phyloP scores from a whole-genome alignment of 2,888 invertebrate genomes.

The Erpobdella octoculata region DNA sequence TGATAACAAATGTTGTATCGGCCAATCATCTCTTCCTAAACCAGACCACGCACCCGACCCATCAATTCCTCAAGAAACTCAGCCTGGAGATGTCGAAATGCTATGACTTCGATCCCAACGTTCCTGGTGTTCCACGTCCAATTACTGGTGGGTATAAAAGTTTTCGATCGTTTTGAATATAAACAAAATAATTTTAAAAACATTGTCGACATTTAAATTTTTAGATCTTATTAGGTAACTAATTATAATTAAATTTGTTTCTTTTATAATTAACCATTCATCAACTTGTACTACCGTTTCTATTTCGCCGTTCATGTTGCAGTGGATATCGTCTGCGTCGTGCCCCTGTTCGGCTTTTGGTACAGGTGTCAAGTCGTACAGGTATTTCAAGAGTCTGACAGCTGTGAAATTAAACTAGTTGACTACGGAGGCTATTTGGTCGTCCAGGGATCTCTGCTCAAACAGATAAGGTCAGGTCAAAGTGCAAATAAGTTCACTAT shows the following conservation, averaged over 20 bases:
- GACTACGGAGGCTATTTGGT: slow-evolving; percentile 89
- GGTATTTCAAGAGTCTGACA: slow-evolving; percentile 61
- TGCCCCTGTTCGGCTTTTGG: slow-evolving; percentile 74
- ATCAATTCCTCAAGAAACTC: slow-evolving; percentile 71
- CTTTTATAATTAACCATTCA: not conserved
- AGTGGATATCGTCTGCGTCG: slow-evolving; percentile 80
- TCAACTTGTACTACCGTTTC: not conserved
- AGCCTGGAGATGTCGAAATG: slow-evolving; percentile 71
- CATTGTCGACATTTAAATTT: not conserved
- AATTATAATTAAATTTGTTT: not conserved
- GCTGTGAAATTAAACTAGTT: slow-evolving; percentile 75
- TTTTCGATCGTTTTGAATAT: not conserved
- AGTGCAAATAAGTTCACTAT: not conserved
- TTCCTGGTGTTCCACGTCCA: slow-evolving; percentile 72
- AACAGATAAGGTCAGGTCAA: slow-evolving; percentile 66
- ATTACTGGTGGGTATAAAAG: slow-evolving; percentile 60
- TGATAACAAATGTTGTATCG: slow-evolving; percentile 74
- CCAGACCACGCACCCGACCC: slow-evolving; percentile 87
- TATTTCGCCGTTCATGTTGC: slow-evolving; percentile 51
- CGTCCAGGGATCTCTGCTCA: slow-evolving; percentile 67
- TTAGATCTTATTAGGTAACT: not conserved
- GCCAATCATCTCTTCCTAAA: slow-evolving; percentile 88
- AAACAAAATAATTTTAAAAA: not conserved
- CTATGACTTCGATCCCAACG: slow-evolving; percentile 66
- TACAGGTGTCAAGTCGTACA: slow-evolving; percentile 75